These are phyloP conservation scores for Meteorus cinctellus DNA, from an alignment of 2,888 invertebrate genomes.

Conservation along the genomic window DNA sequence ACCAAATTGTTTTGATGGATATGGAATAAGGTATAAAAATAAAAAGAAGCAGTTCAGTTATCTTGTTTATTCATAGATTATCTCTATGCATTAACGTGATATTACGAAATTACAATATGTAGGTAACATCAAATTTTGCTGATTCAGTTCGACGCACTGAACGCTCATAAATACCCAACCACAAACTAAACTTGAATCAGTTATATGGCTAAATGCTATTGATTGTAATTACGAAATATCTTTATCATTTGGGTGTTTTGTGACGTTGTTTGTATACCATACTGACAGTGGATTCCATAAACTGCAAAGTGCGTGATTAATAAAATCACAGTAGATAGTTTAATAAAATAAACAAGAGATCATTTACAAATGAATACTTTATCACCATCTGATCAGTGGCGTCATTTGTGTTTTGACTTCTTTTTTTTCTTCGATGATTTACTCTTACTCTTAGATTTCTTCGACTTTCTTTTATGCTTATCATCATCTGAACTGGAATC, in stretches of 20 bases:
- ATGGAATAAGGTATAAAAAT: neutral
- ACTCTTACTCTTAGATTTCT: slow-evolving; percentile 82
- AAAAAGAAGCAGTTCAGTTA: neutral
- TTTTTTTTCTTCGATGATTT: slow-evolving; percentile 83
- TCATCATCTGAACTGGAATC: slow-evolving; percentile 79
- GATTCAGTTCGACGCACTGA: neutral
- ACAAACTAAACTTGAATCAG: neutral
- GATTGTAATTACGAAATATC: neutral
- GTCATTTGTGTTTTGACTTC: slow-evolving; percentile 78
- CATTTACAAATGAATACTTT: slow-evolving; percentile 17
- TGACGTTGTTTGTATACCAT: neutral
- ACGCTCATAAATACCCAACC: neutral
- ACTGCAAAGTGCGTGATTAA: slow-evolving; percentile 4
- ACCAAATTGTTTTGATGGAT: neutral
- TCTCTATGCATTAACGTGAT: neutral
- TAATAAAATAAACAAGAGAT: slow-evolving; percentile 13
- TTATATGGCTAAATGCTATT: neutral
- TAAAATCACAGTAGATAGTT: neutral
- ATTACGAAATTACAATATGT: slow-evolving; percentile 4
- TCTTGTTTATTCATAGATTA: neutral
- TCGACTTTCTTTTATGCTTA: slow-evolving; percentile 78
- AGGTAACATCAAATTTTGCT: neutral
- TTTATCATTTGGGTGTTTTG: neutral
- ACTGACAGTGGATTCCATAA: neutral
- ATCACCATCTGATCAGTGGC: neutral